Evolutionary conservation across 2,113 vertebrate genomes (phyloP).

Genomic region (Pogonocichla stellata): DNA sequence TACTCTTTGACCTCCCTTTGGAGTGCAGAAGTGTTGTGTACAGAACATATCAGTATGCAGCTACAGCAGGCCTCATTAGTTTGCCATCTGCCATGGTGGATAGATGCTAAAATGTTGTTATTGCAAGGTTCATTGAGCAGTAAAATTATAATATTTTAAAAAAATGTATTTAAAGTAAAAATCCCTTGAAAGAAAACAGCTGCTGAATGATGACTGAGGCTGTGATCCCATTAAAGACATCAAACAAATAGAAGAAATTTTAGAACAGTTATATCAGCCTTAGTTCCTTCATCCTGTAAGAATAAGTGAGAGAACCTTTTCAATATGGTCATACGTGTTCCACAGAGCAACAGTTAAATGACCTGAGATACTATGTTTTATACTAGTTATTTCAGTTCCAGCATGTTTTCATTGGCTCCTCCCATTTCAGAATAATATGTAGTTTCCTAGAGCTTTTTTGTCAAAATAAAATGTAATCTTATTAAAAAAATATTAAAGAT

Average conservation of each 20-base stretch:
- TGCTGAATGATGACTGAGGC: slow-evolving; percentile 46
- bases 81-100: slow-evolving; percentile 82
- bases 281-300: background rate
- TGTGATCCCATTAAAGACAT: slow-evolving; percentile 18
- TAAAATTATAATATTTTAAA: slow-evolving; percentile 76
- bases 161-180: slow-evolving; percentile 66
- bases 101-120: slow-evolving; percentile 83
- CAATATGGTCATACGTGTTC: background rate
- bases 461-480: background rate
- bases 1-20: slow-evolving; percentile 72
- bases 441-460: background rate
- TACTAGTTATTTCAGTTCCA: slow-evolving; percentile 29
- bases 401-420: background rate
- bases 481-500: background rate
- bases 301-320: slow-evolving; percentile 30
- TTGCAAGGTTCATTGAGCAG: slow-evolving; percentile 83
- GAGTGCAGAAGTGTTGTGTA: slow-evolving; percentile 36
- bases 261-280: background rate
- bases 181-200: slow-evolving; percentile 52
- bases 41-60: slow-evolving; percentile 78
- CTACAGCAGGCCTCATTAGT: slow-evolving; percentile 82
- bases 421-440: background rate
- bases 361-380: slow-evolving; percentile 5
- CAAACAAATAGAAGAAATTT: background rate
- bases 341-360: slow-evolving; percentile 36